These are phyloP conservation scores for Malacosoma neustria DNA, from an alignment of 2,888 invertebrate genomes.

Conservation along the genomic window DNA sequence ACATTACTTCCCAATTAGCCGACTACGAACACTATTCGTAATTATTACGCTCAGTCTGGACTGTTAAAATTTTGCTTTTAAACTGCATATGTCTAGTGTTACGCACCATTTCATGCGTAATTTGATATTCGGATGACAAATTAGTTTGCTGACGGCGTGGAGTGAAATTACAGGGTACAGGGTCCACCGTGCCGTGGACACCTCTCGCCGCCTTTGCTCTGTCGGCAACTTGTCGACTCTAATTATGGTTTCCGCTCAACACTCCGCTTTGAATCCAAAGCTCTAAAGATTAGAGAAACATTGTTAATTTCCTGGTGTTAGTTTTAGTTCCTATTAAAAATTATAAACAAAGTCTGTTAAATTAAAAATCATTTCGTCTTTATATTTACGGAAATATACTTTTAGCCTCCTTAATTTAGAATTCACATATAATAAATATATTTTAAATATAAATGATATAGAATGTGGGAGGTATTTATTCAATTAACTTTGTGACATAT, in stretches of 20 bases:
- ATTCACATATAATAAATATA: too few species aligned
- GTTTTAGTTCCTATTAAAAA: background rate
- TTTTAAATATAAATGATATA: too few species aligned
- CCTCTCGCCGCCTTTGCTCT: slow-evolving; percentile 9
- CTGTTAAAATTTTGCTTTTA: slow-evolving; percentile 61
- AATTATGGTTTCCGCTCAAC: slow-evolving; percentile 55
- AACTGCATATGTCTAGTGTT: slow-evolving; percentile 57
- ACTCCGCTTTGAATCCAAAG: slow-evolving; percentile 40
- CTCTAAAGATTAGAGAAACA: slow-evolving; percentile 40
- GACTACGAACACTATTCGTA: slow-evolving; percentile 37
- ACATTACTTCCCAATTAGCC: slow-evolving; percentile 53
- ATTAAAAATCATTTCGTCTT: too few species aligned
- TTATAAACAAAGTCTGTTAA: too few species aligned
- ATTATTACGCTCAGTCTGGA: slow-evolving; percentile 41
- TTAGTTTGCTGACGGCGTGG: slow-evolving; percentile 53
- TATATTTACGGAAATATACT: too few species aligned
- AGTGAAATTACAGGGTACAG: slow-evolving; percentile 60
- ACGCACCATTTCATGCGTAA: slow-evolving; percentile 67
- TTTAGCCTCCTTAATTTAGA: too few species aligned
- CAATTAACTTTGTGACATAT: too few species aligned
- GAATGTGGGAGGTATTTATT: too few species aligned
- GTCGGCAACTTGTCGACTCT: slow-evolving; percentile 37
- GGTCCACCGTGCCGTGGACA: slow-evolving; percentile 11
- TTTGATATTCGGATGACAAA: slow-evolving; percentile 73
- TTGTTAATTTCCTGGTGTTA: slow-evolving; percentile 23